Conservation (phyloP, 2,888 invertebrate species). For the Meteorus colon region DNA sequence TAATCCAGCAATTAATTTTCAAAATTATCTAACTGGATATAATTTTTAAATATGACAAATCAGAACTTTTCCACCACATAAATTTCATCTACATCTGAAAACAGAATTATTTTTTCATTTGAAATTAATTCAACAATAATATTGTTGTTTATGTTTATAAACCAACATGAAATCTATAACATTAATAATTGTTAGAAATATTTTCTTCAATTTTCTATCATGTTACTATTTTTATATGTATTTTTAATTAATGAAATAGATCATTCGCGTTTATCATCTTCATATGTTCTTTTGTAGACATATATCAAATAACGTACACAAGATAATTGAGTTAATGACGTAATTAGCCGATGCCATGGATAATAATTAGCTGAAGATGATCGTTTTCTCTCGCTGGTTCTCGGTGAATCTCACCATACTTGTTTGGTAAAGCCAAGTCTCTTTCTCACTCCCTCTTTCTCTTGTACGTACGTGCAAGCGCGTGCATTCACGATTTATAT, state of each 20-base stretch:
- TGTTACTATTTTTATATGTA: background rate
- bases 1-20: too few relatives aligned
- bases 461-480: slow-evolving; percentile 57
- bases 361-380: slow-evolving; percentile 59
- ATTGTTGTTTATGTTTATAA: too few relatives aligned
- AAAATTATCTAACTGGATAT: too few relatives aligned
- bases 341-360: slow-evolving; percentile 61
- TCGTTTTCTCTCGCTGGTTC: slow-evolving; percentile 41
- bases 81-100: too few relatives aligned
- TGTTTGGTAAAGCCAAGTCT: background rate
- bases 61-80: too few relatives aligned
- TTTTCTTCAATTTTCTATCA: background rate
- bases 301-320: background rate
- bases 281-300: background rate
- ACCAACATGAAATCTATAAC: too few relatives aligned
- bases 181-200: too few relatives aligned
- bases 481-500: slow-evolving; percentile 56
- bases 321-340: slow-evolving; percentile 66
- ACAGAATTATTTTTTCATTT: too few relatives aligned
- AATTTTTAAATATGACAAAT: too few relatives aligned
- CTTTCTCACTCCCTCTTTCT: slow-evolving; percentile 40
- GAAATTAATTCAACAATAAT: too few relatives aligned
- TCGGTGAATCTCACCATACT: background rate
- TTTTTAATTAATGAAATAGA: background rate
- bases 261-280: background rate